Percentiles rank a stretch among this genome's conserved stretches.
Evolutionary conservation across 2,888 invertebrate species (phyloP).

Genomic region (Isotomurus palustris): DNA sequence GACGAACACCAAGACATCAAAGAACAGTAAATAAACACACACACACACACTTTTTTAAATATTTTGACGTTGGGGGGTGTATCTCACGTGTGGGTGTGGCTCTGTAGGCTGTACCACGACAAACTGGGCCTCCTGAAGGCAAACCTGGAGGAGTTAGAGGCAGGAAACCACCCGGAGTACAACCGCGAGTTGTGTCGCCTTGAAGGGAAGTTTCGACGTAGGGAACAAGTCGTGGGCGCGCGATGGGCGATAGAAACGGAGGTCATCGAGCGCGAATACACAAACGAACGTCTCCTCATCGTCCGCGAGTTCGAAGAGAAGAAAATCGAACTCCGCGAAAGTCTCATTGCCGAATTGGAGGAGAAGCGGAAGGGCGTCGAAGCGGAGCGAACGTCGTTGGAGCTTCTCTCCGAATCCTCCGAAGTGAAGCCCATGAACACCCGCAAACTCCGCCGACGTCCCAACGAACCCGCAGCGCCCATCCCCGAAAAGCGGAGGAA

Average conservation of each 20-base stretch:
- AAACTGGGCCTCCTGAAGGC: conserved; percentile 82
- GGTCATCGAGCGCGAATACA: conserved; percentile 80
- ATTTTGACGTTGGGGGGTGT: background rate
- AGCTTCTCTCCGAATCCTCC: conserved; percentile 81
- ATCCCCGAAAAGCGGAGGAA: conserved; percentile 71
- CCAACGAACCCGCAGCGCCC: conserved; percentile 87
- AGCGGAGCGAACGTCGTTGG: conserved; percentile 79
- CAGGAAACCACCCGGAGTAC: conserved; percentile 73
- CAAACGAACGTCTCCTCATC: conserved; percentile 80
- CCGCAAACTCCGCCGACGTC: conserved; percentile 81
- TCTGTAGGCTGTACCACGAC: conserved; percentile 77
- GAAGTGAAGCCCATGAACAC: conserved; percentile 96
- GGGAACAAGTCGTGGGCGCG: conserved; percentile 50
- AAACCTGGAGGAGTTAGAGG: conserved; percentile 72
- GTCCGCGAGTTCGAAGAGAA: conserved; percentile 92
- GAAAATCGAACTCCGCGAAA: conserved; percentile 83
- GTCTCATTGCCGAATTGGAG: conserved; percentile 82
- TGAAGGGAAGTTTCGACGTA: conserved; percentile 1
- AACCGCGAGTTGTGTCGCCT: conserved; percentile 12
- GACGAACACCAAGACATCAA: conserved; percentile 69
- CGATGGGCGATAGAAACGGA: conserved; percentile 61
- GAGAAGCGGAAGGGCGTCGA: conserved; percentile 87
- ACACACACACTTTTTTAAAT: background rate
- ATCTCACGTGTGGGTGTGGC: conserved; percentile 6
- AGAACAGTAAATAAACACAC: conserved; percentile 65